phyloP scores from a whole-genome alignment of 2,113 vertebrate genomes.

The Octodon degus region DNA sequence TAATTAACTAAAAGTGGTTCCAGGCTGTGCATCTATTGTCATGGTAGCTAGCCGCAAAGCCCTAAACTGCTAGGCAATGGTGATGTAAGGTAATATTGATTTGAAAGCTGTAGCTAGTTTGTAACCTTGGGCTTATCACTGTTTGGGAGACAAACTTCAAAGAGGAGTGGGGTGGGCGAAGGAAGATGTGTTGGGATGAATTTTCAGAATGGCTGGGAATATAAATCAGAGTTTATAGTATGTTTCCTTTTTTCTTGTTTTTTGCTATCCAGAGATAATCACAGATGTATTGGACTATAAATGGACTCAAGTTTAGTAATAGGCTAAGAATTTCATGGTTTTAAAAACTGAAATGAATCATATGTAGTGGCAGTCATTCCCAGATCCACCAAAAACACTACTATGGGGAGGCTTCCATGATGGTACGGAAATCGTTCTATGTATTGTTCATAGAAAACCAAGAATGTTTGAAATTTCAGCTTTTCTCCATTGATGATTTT shows the following conservation, averaged over 20 bases:
- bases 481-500: constrained; percentile 16
- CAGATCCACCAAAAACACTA: background rate
- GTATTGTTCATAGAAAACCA: background rate
- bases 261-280: constrained; percentile 36
- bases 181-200: constrained; percentile 74
- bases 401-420: background rate
- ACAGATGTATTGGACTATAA: constrained; percentile 36
- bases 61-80: constrained; percentile 88
- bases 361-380: background rate
- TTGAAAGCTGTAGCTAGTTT: constrained; percentile 95
- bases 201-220: constrained; percentile 66
- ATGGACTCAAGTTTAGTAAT: constrained; percentile 50
- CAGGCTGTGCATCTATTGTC: constrained; percentile 99
- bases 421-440: background rate
- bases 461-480: background rate
- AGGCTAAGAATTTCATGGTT: constrained; percentile 22
- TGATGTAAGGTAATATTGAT: constrained; percentile 96
- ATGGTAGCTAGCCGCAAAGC: constrained; percentile 98
- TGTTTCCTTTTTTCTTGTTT: constrained; percentile 57
- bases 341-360: constrained; percentile 62
- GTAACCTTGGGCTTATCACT: constrained; percentile 90
- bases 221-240: constrained; percentile 46
- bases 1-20: constrained; percentile 99
- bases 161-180: constrained; percentile 62
- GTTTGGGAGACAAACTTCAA: constrained; percentile 79